These are phyloP conservation scores for Ariopsis seemanni DNA, from an alignment of 2,113 vertebrate genomes.

Conservation along the genomic window DNA sequence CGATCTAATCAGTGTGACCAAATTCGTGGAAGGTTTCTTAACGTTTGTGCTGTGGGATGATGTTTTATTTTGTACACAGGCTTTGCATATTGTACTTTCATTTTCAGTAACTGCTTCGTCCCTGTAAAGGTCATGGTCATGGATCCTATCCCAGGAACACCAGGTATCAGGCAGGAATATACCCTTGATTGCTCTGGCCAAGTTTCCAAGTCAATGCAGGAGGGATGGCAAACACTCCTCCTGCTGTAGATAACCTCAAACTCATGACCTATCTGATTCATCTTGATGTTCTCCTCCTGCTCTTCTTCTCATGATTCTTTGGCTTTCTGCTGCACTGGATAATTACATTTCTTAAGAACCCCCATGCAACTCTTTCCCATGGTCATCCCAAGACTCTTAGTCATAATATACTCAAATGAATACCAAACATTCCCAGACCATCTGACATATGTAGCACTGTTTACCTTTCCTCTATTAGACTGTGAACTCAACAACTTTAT, in stretches of 20 bases:
- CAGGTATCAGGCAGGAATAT: constrained; percentile 1
- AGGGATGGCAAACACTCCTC: background rate
- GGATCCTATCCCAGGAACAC: background rate
- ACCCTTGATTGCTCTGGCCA: background rate
- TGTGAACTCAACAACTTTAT: background rate
- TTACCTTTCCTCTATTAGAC: background rate
- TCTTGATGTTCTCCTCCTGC: background rate
- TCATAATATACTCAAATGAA: background rate
- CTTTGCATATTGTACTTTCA: background rate
- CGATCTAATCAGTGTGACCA: background rate
- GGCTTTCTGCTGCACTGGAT: background rate
- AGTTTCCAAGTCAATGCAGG: background rate
- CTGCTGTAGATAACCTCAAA: background rate
- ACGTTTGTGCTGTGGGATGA: background rate
- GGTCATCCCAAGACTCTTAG: background rate
- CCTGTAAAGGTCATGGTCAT: background rate
- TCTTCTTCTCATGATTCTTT: background rate
- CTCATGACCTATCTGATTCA: background rate
- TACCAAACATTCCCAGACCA: background rate
- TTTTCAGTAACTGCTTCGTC: background rate
- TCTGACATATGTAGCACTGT: background rate
- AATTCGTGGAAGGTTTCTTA: background rate
- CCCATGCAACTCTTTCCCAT: background rate
- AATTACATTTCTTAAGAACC: background rate
- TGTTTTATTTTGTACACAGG: background rate